Evolutionary conservation across 2,113 vertebrate genomes (phyloP).

Genomic region (Abramis brama): DNA sequence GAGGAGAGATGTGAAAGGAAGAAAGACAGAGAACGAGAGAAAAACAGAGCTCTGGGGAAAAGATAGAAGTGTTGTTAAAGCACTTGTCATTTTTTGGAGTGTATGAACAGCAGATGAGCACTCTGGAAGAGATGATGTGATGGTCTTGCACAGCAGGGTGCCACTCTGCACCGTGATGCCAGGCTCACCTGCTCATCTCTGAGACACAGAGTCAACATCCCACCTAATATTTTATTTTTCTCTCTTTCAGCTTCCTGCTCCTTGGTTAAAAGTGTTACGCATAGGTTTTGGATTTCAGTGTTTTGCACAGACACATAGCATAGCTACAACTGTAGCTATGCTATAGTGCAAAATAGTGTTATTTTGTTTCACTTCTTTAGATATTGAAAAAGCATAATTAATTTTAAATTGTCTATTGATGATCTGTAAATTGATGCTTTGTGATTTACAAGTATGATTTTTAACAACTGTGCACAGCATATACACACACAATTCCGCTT

Average conservation of each 20-base stretch:
- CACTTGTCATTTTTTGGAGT: not conserved
- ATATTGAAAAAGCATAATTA: too few relatives aligned
- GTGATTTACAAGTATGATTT: too few relatives aligned
- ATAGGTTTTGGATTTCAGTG: not conserved
- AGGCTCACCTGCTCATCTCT: not conserved
- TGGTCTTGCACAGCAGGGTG: conserved; percentile 21
- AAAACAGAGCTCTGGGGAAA: not conserved
- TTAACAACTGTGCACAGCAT: too few relatives aligned
- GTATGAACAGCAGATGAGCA: conserved; percentile 5
- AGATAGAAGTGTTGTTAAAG: not conserved
- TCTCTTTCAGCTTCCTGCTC: not conserved
- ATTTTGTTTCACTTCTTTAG: not conserved
- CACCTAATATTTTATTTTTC: not conserved
- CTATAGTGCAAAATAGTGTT: not conserved
- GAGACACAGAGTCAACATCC: not conserved
- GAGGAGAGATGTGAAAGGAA: not conserved
- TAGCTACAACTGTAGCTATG: too few relatives aligned
- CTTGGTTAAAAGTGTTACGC: not conserved
- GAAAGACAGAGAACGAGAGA: not conserved
- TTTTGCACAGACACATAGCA: not conserved
- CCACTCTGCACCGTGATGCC: not conserved
- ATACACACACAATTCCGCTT: too few relatives aligned
- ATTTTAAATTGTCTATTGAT: too few relatives aligned
- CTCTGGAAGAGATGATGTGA: conserved; percentile 20
- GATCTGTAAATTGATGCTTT: too few relatives aligned